Evolutionary conservation across 1,140 invertebrate genomes (phyloP).

Genomic region (Ceratitis capitata): DNA sequence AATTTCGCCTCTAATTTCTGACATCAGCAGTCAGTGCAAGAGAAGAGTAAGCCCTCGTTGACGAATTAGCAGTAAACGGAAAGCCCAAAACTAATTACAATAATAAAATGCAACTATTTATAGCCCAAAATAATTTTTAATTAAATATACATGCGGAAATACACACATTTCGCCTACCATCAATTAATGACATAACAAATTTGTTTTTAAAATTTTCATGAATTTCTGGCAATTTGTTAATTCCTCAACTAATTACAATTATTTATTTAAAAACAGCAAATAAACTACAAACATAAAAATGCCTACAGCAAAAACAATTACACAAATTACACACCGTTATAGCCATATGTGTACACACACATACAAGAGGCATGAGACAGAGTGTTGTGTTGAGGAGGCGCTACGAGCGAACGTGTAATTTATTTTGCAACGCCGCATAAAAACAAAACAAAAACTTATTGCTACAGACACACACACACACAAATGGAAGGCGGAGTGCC

Average conservation of each 20-base stretch:
- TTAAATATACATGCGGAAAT: not conserved
- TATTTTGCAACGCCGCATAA: constrained; percentile 8
- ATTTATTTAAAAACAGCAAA: constrained; percentile 13
- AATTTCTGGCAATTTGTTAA: constrained; percentile 21
- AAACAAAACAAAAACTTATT: constrained; percentile 27
- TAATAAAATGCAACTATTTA: no score
- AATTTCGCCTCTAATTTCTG: no score
- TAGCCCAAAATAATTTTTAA: no score
- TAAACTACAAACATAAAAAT: not conserved
- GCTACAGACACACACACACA: no score
- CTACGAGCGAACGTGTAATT: not conserved
- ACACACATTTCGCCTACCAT: not conserved
- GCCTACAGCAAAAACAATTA: not conserved
- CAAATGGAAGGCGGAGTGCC: not conserved
- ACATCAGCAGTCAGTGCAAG: no score
- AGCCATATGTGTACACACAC: not conserved
- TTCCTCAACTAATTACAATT: constrained; percentile 16
- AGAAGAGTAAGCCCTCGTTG: no score
- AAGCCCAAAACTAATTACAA: no score
- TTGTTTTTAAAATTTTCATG: constrained; percentile 7
- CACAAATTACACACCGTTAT: not conserved
- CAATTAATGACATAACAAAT: not conserved
- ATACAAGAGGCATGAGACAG: not conserved
- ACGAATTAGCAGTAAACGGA: no score
- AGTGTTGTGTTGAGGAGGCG: not conserved